Percentiles rank a stretch among this genome's conserved stretches.
These are phyloP conservation scores for Dryadula phaetusa DNA, from an alignment of 2,888 invertebrate species.

Conservation along the genomic window DNA sequence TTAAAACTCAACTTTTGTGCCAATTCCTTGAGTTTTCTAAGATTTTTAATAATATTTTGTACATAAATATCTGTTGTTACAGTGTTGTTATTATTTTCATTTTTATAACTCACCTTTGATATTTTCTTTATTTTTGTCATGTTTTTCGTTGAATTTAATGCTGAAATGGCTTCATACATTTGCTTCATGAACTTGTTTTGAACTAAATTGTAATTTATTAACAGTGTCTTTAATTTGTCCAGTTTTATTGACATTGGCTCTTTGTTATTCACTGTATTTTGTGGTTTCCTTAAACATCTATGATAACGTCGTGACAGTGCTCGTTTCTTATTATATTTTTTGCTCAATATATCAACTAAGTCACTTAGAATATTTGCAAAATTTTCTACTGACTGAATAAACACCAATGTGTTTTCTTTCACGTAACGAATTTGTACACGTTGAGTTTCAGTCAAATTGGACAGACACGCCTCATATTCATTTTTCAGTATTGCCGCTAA, in stretches of 20 bases:
- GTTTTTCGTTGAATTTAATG: constrained; percentile 48
- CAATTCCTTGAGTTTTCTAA: constrained; percentile 63
- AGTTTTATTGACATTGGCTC: constrained; percentile 48
- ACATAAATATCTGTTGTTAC: constrained; percentile 57
- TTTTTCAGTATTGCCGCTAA: constrained; percentile 59
- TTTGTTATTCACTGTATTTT: constrained; percentile 33
- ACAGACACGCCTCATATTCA: constrained; percentile 43
- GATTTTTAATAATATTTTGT: constrained; percentile 63
- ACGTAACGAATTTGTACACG: constrained; percentile 60
- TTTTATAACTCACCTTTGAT: constrained; percentile 35
- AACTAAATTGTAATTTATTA: constrained; percentile 61
- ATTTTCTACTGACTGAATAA: constrained; percentile 62
- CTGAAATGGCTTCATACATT: constrained; percentile 59
- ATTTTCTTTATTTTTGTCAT: constrained; percentile 14
- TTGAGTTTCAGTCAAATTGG: constrained; percentile 54
- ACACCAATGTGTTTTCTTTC: constrained; percentile 61
- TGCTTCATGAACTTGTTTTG: constrained; percentile 66
- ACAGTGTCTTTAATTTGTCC: constrained; percentile 55
- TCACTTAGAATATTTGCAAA: constrained; percentile 64
- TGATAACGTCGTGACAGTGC: constrained; percentile 26
- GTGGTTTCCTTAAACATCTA: constrained; percentile 34
- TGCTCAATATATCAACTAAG: constrained; percentile 57
- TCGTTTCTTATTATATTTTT: constrained; percentile 44
- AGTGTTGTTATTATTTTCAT: constrained; percentile 44
- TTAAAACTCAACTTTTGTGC: constrained; percentile 56